Conservation (phyloP, 2,113 vertebrate species). For the Hydrolagus affinis region DNA sequence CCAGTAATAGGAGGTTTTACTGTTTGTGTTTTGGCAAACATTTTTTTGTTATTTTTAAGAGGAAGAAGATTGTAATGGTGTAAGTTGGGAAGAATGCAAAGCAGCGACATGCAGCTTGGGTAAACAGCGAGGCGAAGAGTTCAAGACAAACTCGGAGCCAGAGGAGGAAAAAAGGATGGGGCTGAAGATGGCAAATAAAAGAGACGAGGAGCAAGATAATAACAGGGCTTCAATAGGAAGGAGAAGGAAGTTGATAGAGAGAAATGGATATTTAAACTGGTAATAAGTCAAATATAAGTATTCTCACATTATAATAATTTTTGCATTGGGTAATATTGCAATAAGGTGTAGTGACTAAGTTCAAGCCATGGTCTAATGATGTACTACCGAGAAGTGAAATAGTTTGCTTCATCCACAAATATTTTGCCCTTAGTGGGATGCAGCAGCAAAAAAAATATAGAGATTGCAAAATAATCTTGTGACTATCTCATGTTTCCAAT, state of each 20-base stretch:
- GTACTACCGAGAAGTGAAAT: not conserved
- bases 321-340: not conserved
- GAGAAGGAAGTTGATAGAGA: not conserved
- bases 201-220: no score
- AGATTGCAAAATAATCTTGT: conserved; percentile 3
- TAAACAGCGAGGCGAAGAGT: not conserved
- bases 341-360: no score
- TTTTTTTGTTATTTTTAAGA: no score
- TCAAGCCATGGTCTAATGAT: no score
- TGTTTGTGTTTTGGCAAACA: no score
- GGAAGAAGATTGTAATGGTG: no score
- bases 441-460: not conserved
- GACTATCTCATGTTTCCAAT: conserved; percentile 18
- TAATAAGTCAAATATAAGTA: not conserved
- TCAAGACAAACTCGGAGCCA: not conserved
- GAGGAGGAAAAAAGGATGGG: not conserved
- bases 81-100: not conserved
- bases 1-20: no score
- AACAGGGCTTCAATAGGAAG: not conserved
- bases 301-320: not conserved
- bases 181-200: no score
- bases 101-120: not conserved
- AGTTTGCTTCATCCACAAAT: not conserved
- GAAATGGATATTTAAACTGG: not conserved
- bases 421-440: not conserved